Evolutionary conservation across 1,140 invertebrate species (phyloP), one percentile per base, ranked within the genome.

Genomic region (Diuraphis noxia): DNA sequence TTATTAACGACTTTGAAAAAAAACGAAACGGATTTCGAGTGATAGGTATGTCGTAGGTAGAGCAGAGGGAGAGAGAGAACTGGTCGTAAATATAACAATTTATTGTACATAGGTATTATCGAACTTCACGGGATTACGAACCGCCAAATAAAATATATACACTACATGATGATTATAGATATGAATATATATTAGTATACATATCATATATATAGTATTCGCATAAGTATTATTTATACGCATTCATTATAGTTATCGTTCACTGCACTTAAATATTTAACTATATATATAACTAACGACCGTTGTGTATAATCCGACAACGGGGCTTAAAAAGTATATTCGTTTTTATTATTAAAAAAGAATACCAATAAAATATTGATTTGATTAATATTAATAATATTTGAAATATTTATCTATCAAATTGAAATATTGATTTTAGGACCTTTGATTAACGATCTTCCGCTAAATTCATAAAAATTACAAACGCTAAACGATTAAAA

Each of bases 51-150:
- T 1, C 2, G 34, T 79, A 25, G 21, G 36, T 81, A 38, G 36
- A 8, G 25, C 38, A 82, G 40, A 82, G 25, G 40, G 13, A 82
- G 40, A 82, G 13, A 40, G 36, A 21, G n/a, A n/a, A 10, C 4
- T 23, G 30, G 25, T 84, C 30, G 81, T 84, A 84, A 84, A 84
- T 84, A 82, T 82, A 84, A 84, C 81, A 30, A 84, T 84, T 30
- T 84, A 84, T 84, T 43, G 30, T 84, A 41, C 4, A 30, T 82
- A 49, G 2, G 7, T 49, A 41, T 36, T 25, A 82, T 38, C 25
- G 21, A 40, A 40, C 81, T 6, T n/a, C 36, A 19, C 40, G 8
- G 6, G 25, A 82, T 82, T 82, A 82, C 79, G 9, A 40, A 30
- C 13, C 23, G 40, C 40, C 25, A n/a, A n/a, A 72, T 72, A 72